Base-by-base conservation (phyloP, 2,113 vertebrate genomes). In the Nansenia antarctica region DNA sequence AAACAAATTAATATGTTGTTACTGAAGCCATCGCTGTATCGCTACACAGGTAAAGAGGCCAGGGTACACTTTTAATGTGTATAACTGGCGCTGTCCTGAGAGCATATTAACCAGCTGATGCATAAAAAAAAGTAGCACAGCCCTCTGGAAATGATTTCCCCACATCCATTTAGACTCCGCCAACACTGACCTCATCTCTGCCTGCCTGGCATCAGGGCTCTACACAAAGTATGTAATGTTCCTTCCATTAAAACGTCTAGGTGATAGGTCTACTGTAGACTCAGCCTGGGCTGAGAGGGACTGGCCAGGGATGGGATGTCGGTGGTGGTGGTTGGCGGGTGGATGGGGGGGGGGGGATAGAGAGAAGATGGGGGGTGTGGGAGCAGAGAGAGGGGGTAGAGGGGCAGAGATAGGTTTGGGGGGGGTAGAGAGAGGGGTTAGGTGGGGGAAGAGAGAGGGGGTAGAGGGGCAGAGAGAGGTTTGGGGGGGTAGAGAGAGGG, bases 221-320 rank as follows among this genome's bases (percentile, higher is more conserved):
- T 78, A 57, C 60, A 71, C 34, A 74, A 42, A 72, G 35, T 72
- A 61, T 73, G 82, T 83, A 78, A 82, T 53, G 65, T 67, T 34
- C 57, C 26, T 65, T 70, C 69, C 39, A 65, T 52, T 59, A 72
- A 67, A 29, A 35, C 31, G 64, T 65, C 62, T 70, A 74, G 64
- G 77, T 65, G 52, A 69, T 63, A 24, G 53, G 45, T 60, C 34
- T 62, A 67, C 67, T 69, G 12, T 42, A 42, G 12, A 5, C 11
- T 42, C 37, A 18, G 37, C 63, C 6, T 12, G 62, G 65, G 62
- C 30, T 7, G n/a, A 30, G n/a, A 49, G 14, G 20, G n/a, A 15
- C 29, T 34, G 5, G 45, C n/a, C 63, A 24, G 45, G 4, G 66
- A 69, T 75, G n/a, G n/a, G 81, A 57, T 76, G 55, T 53, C 78